A percentile compares a stretch with the other conserved stretches of the same genome.
Evolutionary conservation across 2,113 vertebrate genomes (phyloP).

Genomic region (Nasalis larvatus): DNA sequence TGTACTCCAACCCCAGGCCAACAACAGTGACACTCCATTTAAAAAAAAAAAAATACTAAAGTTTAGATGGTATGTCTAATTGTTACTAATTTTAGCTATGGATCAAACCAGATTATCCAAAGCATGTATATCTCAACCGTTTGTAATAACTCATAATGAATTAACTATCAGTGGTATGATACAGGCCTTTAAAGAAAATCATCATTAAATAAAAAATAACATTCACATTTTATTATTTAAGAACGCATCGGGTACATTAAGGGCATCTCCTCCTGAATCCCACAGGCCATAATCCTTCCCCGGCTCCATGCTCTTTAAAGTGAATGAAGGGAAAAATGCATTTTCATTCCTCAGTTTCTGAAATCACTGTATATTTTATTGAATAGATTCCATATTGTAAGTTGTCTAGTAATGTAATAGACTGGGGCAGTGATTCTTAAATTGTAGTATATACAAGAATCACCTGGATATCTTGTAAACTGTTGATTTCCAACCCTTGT

Average conservation of each 20-base stretch:
- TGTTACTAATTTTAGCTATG: not conserved
- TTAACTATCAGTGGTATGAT: not conserved
- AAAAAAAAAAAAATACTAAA: too few species aligned
- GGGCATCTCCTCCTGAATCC: not conserved
- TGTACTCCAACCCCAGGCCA: too few species aligned
- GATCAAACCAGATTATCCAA: not conserved
- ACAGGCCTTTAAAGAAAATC: not conserved
- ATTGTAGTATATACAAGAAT: not conserved
- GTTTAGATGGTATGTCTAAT: not conserved
- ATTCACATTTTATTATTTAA: not conserved
- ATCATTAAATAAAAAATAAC: not conserved
- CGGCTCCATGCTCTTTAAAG: fast-evolving
- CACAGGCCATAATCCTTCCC: not conserved
- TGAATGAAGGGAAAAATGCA: not conserved
- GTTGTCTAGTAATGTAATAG: too few species aligned
- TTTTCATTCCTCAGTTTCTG: not conserved
- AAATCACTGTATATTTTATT: not conserved
- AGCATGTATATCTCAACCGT: fast-evolving
- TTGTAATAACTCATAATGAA: not conserved
- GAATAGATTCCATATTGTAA: not conserved
- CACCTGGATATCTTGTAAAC: not conserved
- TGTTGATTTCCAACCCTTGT: not conserved
- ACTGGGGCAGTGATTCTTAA: not conserved
- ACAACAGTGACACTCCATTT: too few species aligned
- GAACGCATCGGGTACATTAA: too few species aligned